Percentiles rank a stretch among this genome's conserved stretches.
Conservation (phyloP, 2,888 invertebrate species). For the Nezara viridula region DNA sequence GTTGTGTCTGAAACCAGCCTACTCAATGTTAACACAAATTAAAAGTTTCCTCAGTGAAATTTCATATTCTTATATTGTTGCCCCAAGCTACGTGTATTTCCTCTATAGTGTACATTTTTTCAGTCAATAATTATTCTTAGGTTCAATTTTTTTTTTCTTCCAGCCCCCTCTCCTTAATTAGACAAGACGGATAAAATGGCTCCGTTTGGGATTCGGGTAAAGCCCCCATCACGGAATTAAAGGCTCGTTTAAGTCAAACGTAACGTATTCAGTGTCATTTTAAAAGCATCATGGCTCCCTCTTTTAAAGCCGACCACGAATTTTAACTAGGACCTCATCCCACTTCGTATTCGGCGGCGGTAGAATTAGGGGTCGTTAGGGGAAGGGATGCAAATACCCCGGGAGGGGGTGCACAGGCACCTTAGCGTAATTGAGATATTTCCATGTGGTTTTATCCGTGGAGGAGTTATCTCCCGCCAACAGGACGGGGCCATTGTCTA, state of each 20-base stretch:
- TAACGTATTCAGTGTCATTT: slow-evolving; percentile 59
- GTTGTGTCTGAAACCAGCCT: too few species aligned
- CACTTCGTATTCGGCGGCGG: slow-evolving; percentile 57
- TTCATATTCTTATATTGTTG: too few species aligned
- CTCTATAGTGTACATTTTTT: neutral
- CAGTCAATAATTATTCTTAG: neutral
- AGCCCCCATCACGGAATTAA: slow-evolving; percentile 41
- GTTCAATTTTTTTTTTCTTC: neutral
- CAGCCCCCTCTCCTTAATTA: neutral
- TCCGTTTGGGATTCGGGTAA: slow-evolving; percentile 53
- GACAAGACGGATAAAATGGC: neutral
- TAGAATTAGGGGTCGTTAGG: slow-evolving; percentile 57
- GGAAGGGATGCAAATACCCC: slow-evolving; percentile 57
- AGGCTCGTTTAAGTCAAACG: slow-evolving; percentile 57
- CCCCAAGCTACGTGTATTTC: too few species aligned
- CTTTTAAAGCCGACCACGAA: slow-evolving; percentile 57
- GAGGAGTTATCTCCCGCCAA: slow-evolving; percentile 51
- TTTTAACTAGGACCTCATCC: slow-evolving; percentile 55
- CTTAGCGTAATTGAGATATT: slow-evolving; percentile 57
- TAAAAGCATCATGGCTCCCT: slow-evolving; percentile 59
- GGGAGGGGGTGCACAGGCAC: neutral
- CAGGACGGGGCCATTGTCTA: slow-evolving; percentile 61
- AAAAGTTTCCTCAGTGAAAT: too few species aligned
- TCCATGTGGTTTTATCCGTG: slow-evolving; percentile 57
- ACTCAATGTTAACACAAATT: too few species aligned